phyloP scores from a whole-genome alignment of 2,113 vertebrate species.

The Coregonus clupeaformis region DNA sequence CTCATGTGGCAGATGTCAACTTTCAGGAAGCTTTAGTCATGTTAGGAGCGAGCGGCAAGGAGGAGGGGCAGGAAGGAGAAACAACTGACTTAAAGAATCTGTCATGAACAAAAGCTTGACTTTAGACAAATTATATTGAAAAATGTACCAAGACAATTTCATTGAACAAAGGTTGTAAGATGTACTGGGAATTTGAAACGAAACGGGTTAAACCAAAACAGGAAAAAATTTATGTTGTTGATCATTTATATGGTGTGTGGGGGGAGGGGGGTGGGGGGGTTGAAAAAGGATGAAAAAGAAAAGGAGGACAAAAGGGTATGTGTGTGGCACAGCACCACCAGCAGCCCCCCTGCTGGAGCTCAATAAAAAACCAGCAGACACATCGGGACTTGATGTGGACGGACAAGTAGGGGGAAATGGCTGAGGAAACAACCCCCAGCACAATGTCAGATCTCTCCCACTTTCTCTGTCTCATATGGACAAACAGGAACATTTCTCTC shows the following conservation, averaged over 20 bases:
- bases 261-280: slow-evolving; percentile 1
- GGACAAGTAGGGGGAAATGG: slow-evolving; percentile 57
- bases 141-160: too few relatives aligned
- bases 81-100: slow-evolving; percentile 66
- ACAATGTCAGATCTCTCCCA: slow-evolving; percentile 56
- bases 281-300: slow-evolving; percentile 2
- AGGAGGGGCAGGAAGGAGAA: slow-evolving; percentile 48
- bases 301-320: background rate
- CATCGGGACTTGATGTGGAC: slow-evolving; percentile 66
- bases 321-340: slow-evolving; percentile 47
- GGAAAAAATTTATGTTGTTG: too few relatives aligned
- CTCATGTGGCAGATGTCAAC: slow-evolving; percentile 53
- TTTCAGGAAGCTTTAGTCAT: slow-evolving; percentile 19
- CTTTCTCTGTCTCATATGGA: slow-evolving; percentile 36
- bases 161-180: too few relatives aligned
- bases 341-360: slow-evolving; percentile 45
- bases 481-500: slow-evolving; percentile 19
- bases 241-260: too few relatives aligned
- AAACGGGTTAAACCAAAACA: too few relatives aligned
- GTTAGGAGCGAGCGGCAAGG: background rate
- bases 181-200: too few relatives aligned
- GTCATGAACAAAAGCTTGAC: background rate
- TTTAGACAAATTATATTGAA: too few relatives aligned
- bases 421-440: slow-evolving; percentile 60
- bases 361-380: slow-evolving; percentile 66